Conservation (phyloP, 1,140 invertebrate species). For the Pollicipes pollicipes region DNA sequence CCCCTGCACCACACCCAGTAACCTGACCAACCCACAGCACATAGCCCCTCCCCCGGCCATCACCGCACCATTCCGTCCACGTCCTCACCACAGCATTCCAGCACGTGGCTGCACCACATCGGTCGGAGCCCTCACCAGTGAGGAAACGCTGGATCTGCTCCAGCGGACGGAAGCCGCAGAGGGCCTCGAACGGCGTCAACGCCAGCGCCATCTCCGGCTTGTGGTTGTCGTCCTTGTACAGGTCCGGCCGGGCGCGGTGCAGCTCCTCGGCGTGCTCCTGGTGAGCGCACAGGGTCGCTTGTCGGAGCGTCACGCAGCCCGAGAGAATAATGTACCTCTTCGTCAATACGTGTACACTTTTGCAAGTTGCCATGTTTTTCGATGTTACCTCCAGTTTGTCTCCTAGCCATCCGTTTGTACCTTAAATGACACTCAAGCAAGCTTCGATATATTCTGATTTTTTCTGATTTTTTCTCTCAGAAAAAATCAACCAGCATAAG, state of each 20-base stretch:
- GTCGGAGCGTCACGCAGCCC: no score
- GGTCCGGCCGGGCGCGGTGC: slow-evolving; percentile 50
- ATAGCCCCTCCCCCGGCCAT: slow-evolving; percentile 38
- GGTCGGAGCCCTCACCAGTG: slow-evolving; percentile 41
- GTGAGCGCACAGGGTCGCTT: no score
- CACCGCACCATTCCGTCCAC: slow-evolving; percentile 13
- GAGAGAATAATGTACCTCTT: no score
- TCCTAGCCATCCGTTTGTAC: no score
- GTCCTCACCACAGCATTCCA: slow-evolving; percentile 2
- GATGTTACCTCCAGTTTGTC: no score
- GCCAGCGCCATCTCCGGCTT: slow-evolving; percentile 97
- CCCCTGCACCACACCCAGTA: no score
- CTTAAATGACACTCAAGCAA: no score
- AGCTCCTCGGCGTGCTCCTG: slow-evolving; percentile 66
- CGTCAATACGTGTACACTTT: no score
- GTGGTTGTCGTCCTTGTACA: slow-evolving; percentile 95
- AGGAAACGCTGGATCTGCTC: slow-evolving; percentile 58
- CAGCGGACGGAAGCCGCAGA: slow-evolving; percentile 82
- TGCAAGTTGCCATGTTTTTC: no score
- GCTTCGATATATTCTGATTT: no score
- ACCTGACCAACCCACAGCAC: not conserved
- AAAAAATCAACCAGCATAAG: not conserved
- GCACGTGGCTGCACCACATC: not conserved
- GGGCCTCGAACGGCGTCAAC: slow-evolving; percentile 74
- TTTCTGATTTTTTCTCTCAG: not conserved